Evolutionary conservation across 2,797 vertebrate genomes (phyloP).

Genomic region (Taenioides sp.): DNA sequence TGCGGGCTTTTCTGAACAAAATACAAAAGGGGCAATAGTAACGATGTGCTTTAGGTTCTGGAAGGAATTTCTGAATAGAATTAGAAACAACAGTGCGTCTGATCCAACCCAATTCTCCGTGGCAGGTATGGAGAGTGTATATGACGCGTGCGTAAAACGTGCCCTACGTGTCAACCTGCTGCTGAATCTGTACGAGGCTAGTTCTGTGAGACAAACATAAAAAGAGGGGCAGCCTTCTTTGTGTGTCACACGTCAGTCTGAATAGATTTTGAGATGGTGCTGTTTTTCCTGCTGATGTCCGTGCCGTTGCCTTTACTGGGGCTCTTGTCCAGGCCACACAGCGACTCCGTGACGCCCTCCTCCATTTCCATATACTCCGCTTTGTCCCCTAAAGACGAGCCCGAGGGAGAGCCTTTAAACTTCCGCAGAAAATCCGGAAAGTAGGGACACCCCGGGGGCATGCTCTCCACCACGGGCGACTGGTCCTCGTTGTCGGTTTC

Average conservation of each 20-base stretch:
- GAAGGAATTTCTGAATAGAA: not conserved
- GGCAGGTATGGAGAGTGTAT: not conserved
- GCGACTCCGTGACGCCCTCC: constrained; percentile 95
- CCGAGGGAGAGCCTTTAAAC: constrained; percentile 88
- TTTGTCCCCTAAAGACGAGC: constrained; percentile 92
- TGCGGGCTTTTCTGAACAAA: not conserved
- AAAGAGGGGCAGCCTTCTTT: constrained; percentile 15
- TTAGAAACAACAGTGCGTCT: not conserved
- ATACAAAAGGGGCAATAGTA: not conserved
- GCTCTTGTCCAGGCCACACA: constrained; percentile 91
- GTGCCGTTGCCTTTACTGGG: constrained; percentile 92
- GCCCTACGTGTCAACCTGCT: constrained; percentile 60
- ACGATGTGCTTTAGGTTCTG: not conserved
- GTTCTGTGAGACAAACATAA: constrained; percentile 38
- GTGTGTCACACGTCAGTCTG: constrained; percentile 96
- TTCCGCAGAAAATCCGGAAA: constrained; percentile 93
- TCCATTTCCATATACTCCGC: constrained; percentile 99
- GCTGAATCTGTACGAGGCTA: constrained; percentile 49
- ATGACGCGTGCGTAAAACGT: constrained; percentile 52
- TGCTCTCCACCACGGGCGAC: constrained; percentile 84
- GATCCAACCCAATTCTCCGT: not conserved
- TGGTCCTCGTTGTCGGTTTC: constrained; percentile 97
- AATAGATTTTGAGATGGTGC: constrained; percentile 89
- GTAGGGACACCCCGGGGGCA: constrained; percentile 82
- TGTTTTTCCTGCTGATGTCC: constrained; percentile 93